These are phyloP conservation scores for Nomada flava DNA, from an alignment of 2,888 invertebrate genomes.

Conservation along the genomic window DNA sequence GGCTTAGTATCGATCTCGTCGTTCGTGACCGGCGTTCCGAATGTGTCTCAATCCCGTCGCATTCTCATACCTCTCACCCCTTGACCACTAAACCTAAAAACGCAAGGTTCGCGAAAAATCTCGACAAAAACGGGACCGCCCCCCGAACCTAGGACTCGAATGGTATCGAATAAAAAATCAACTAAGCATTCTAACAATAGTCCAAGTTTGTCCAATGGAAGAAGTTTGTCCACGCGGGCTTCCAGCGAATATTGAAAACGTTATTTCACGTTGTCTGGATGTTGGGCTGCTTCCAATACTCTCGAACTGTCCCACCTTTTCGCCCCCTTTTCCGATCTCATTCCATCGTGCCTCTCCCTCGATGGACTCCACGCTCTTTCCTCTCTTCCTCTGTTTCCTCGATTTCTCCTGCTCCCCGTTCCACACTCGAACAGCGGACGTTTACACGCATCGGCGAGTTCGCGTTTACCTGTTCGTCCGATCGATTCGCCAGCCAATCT, in stretches of 20 bases:
- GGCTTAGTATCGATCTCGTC: slow-evolving; percentile 63
- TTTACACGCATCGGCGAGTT: slow-evolving; percentile 58
- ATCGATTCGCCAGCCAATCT: slow-evolving; percentile 51
- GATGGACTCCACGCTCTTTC: slow-evolving; percentile 3
- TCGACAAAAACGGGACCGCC: neutral
- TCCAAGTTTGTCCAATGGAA: neutral
- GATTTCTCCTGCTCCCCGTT: neutral
- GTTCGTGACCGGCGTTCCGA: slow-evolving; percentile 61
- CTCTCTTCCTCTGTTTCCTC: neutral
- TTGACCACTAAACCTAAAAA: neutral
- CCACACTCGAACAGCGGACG: slow-evolving; percentile 27
- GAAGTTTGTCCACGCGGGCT: slow-evolving; percentile 49
- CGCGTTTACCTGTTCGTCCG: slow-evolving; percentile 50
- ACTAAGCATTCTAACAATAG: neutral
- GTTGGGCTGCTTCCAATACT: slow-evolving; percentile 65
- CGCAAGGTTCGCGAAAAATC: neutral
- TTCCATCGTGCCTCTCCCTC: slow-evolving; percentile 7
- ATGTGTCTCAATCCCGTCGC: slow-evolving; percentile 26
- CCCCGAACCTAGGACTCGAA: neutral
- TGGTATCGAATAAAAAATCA: slow-evolving; percentile 25
- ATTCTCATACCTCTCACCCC: neutral
- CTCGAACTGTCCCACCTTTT: slow-evolving; percentile 28
- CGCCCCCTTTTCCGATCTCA: slow-evolving; percentile 1
- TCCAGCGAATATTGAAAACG: slow-evolving; percentile 72
- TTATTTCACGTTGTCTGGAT: slow-evolving; percentile 68